Conservation (phyloP, 2,797 vertebrate genomes). For the Chiloscyllium punctatum region DNA sequence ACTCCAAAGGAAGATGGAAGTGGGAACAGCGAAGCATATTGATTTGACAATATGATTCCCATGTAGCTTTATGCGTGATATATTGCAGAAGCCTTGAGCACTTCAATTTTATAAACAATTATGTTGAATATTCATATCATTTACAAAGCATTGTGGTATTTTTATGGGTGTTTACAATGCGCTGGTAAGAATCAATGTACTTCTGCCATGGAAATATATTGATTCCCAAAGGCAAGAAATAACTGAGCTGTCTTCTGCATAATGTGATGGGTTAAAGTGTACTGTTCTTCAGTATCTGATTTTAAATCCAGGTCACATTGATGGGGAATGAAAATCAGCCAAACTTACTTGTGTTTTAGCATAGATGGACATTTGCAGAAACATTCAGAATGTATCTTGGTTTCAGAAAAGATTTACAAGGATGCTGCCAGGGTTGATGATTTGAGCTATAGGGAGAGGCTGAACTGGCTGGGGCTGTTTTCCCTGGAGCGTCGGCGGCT, state of each 20-base stretch:
- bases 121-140: not conserved
- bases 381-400: too few relatives aligned
- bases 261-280: not conserved
- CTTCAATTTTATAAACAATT: not conserved
- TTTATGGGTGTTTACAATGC: not conserved
- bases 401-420: too few relatives aligned
- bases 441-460: too few relatives aligned
- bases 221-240: not conserved
- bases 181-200: not conserved
- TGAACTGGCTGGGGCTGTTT: too few relatives aligned
- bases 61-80: not conserved
- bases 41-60: not conserved
- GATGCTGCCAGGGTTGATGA: too few relatives aligned
- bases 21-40: not conserved
- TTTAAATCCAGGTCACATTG: not conserved
- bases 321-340: not conserved
- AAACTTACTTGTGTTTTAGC: not conserved
- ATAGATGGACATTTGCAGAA: too few relatives aligned
- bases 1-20: not conserved
- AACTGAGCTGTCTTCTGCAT: not conserved
- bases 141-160: not conserved
- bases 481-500: too few relatives aligned
- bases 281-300: not conserved
- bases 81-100: not conserved
- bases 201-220: not conserved